A percentile compares a stretch with the other conserved stretches of the same genome.
Conservation (phyloP, 2,797 vertebrate genomes). For the Tenualosa ilisha region DNA sequence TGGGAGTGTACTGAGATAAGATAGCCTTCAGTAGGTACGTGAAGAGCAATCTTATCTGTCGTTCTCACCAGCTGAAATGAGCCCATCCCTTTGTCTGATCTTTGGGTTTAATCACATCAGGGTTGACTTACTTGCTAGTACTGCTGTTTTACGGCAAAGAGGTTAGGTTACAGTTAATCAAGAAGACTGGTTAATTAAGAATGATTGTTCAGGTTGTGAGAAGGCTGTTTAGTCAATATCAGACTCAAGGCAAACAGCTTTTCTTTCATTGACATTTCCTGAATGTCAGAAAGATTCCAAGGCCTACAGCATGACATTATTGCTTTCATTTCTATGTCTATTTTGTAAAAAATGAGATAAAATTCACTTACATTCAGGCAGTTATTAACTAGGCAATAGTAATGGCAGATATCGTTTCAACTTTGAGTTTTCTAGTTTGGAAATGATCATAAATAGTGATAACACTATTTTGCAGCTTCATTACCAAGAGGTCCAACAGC, state of each 20-base stretch:
- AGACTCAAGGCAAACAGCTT: slow-evolving; percentile 65
- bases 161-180: slow-evolving; percentile 55
- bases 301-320: slow-evolving; percentile 58
- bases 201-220: slow-evolving; percentile 49
- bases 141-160: slow-evolving; percentile 54
- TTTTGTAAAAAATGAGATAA: slow-evolving; percentile 36
- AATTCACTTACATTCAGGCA: slow-evolving; percentile 74
- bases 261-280: slow-evolving; percentile 76
- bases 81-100: slow-evolving; percentile 74
- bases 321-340: slow-evolving; percentile 61
- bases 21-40: slow-evolving; percentile 26
- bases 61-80: slow-evolving; percentile 39
- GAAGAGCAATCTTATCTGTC: slow-evolving; percentile 21
- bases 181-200: slow-evolving; percentile 33
- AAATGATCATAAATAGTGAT: slow-evolving; percentile 72
- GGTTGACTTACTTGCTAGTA: slow-evolving; percentile 24
- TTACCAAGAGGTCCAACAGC: slow-evolving; percentile 63
- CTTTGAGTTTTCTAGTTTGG: slow-evolving; percentile 64
- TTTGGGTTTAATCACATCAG: not conserved
- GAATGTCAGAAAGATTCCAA: slow-evolving; percentile 74
- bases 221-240: slow-evolving; percentile 63
- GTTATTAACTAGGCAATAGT: slow-evolving; percentile 64
- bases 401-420: slow-evolving; percentile 63
- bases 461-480: slow-evolving; percentile 83
- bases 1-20: not conserved